Percentiles rank a stretch among this genome's conserved stretches.
Evolutionary conservation across 35 echinoderm and acorn worm genomes (phyloP).

Genomic region (Amphiura filiformis): DNA sequence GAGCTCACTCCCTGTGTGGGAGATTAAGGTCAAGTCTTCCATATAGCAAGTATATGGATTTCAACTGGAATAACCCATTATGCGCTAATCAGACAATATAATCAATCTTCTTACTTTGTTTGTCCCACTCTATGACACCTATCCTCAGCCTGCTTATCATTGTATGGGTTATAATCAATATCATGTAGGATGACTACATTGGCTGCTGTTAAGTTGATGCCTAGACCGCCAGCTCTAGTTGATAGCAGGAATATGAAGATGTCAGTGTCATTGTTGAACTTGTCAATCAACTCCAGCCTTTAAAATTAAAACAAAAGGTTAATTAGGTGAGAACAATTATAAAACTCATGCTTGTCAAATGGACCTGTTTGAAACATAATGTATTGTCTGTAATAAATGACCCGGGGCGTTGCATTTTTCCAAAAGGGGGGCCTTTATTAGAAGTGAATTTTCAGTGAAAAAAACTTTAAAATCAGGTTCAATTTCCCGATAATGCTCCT

Average conservation of each 20-base stretch:
- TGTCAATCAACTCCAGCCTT: slow-evolving; percentile 79
- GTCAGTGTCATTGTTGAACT: slow-evolving; percentile 66
- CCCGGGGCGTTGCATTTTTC: too few species aligned
- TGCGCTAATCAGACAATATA: too few species aligned
- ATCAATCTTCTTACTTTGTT: slow-evolving; percentile 81
- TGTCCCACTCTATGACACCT: slow-evolving; percentile 94
- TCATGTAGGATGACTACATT: slow-evolving; percentile 90
- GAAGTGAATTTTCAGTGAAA: too few species aligned
- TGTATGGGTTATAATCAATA: slow-evolving; percentile 97
- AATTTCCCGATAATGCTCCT: too few species aligned
- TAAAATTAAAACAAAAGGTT: background rate
- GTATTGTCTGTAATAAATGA: too few species aligned
- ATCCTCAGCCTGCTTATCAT: slow-evolving; percentile 97
- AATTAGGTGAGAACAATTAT: too few species aligned
- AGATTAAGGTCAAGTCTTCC: too few species aligned
- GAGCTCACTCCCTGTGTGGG: too few species aligned
- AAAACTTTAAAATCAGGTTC: too few species aligned
- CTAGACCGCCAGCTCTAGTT: slow-evolving; percentile 89
- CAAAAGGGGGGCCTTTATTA: too few species aligned
- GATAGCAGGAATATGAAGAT: slow-evolving; percentile 92
- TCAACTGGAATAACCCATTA: background rate
- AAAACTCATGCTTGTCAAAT: too few species aligned
- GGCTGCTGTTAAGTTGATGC: slow-evolving; percentile 88
- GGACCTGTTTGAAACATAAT: too few species aligned
- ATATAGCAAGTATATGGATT: background rate